Base-by-base conservation (phyloP, 2,797 vertebrate species). In the Corythornis leucogaster region DNA sequence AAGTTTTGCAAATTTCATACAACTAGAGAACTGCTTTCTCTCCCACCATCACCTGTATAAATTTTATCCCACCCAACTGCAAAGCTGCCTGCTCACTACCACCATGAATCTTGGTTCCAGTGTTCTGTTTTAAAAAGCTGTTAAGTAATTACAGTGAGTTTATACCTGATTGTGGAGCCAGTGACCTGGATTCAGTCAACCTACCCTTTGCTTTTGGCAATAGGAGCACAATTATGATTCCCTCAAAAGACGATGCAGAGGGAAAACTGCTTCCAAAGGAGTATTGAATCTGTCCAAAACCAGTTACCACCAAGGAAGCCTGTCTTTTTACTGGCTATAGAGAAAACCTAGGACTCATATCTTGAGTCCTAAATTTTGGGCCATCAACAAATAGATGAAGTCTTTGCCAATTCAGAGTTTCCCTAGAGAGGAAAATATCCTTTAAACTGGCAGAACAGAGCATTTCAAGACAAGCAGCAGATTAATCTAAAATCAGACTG, bases 401-500 rank as follows among this genome's bases (percentile, higher is more conserved):
- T 89, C 6, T 63, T 4, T 90, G 26, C 25, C 61, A 70, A 59
- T 38, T 10, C 20, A 80, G 46, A 40, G 1, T 59, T 86, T 86
- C 31, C 30, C 48, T 31, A 76, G 53, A 45, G 71, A 48, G 16
- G 11, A 45, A 82, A 64, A 79, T 4, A 38, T 7, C 5, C 38
- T 83, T 87, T 50, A 67, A 89, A 61, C n/a, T 31, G 54, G 5
- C 46, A 77, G 42, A 62, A 38, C 58, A 85, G 35, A 17, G 19
- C 31, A 13, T 33, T 77, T 19, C 30, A 58, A 53, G 61, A 43
- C 24, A 77, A 79, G 43, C 21, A 64, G 18, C 38, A 58, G 50
- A 77, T 82, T 68, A 70, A 88, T 91, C 46, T 80, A 46, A 83
- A 71, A 86, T 87, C 59, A 81, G 62, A 10, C n/a, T 82, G 55